A percentile compares a stretch with the other conserved stretches of the same genome.
Evolutionary conservation across 2,888 invertebrate species (phyloP).

Genomic region (Eulithis prunata): DNA sequence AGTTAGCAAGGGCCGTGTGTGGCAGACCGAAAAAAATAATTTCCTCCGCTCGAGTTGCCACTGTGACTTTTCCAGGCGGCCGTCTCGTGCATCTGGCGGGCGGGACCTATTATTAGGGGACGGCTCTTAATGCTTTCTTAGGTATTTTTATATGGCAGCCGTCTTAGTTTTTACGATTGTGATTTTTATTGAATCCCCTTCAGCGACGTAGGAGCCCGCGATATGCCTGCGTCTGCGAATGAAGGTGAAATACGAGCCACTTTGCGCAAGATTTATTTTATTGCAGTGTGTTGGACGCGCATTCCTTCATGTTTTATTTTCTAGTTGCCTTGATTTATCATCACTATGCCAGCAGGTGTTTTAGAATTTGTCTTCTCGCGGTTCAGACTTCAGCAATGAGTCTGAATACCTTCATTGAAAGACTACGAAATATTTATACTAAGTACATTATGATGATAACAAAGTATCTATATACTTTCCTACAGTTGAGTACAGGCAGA

Average conservation of each 20-base stretch:
- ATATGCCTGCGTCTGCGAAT: conserved; percentile 69
- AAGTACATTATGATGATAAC: no score
- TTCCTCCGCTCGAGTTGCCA: conserved; percentile 80
- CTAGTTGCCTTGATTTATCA: conserved; percentile 43
- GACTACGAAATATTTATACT: conserved; percentile 33
- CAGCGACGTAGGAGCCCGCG: conserved; percentile 57
- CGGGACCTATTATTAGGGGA: conserved; percentile 83
- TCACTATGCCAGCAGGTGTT: conserved; percentile 18
- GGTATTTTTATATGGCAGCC: conserved; percentile 81
- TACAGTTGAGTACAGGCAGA: conserved; percentile 28
- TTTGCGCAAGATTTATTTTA: conserved; percentile 77
- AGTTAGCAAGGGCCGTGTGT: conserved; percentile 81
- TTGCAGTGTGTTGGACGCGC: conserved; percentile 65
- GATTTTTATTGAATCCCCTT: conserved; percentile 81
- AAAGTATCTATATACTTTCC: conserved; percentile 23
- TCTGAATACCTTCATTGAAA: no score
- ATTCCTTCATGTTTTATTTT: conserved; percentile 60
- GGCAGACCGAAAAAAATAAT: conserved; percentile 84
- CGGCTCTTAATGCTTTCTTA: conserved; percentile 81
- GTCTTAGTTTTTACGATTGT: conserved; percentile 82
- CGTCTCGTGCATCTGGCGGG: conserved; percentile 84
- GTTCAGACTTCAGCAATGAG: no score
- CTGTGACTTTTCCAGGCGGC: conserved; percentile 81
- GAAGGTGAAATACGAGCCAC: conserved; percentile 80
- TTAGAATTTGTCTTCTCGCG: neutral